A percentile compares a stretch with the other conserved stretches of the same genome.
phyloP scores from a whole-genome alignment of 1,140 invertebrate species.

The Camponotus vicinus region DNA sequence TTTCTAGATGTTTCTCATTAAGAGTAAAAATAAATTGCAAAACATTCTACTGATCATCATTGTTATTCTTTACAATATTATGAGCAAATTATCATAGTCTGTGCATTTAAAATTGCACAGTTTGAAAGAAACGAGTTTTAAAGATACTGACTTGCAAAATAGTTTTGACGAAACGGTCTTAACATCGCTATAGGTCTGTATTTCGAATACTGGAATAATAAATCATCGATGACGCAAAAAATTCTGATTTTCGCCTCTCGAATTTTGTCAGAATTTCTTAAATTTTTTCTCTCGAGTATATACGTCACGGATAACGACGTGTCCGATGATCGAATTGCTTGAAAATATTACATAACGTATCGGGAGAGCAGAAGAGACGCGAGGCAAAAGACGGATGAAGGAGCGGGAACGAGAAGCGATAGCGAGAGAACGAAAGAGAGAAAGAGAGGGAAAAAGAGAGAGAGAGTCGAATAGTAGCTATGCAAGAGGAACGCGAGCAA shows the following conservation, averaged over 20 bases:
- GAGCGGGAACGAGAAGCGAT: too few relatives aligned
- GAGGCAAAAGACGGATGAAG: not conserved
- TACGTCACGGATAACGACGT: not conserved
- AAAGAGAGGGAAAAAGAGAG: not conserved
- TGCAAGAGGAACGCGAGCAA: conserved; percentile 51
- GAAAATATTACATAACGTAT: conserved; percentile 53
- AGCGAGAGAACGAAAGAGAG: conserved; percentile 1
- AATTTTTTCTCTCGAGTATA: conserved; percentile 6
- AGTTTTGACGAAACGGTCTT: not conserved
- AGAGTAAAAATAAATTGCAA: conserved; percentile 4
- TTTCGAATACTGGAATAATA: too few relatives aligned
- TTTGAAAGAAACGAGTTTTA: not conserved
- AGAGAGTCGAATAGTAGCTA: conserved; percentile 55
- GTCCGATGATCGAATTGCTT: conserved; percentile 36
- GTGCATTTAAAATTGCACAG: not conserved
- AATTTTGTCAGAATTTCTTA: not conserved
- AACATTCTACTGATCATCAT: not conserved
- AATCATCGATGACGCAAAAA: not conserved
- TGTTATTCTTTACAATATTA: not conserved
- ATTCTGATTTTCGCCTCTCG: not conserved
- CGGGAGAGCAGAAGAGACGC: not conserved
- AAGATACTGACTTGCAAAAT: not conserved
- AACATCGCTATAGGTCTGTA: not conserved
- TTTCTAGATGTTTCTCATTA: not conserved
- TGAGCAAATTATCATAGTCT: not conserved